Conservation (phyloP, 2,797 vertebrate species). For the Myotis findleyi region DNA sequence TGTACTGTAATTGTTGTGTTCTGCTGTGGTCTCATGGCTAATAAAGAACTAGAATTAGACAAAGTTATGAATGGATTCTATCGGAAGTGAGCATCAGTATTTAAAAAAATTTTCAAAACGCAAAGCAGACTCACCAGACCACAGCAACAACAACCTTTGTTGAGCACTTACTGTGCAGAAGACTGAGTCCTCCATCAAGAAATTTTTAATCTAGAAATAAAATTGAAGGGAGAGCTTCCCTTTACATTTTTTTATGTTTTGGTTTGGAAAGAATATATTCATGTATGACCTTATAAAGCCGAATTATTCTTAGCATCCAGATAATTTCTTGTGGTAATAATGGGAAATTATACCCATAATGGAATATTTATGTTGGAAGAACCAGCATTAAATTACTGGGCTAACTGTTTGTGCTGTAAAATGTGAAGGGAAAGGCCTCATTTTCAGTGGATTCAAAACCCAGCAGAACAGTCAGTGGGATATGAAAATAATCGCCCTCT, state of each 20-base stretch:
- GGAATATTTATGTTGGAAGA: slow-evolving; percentile 74
- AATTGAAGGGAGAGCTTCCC: slow-evolving; percentile 9
- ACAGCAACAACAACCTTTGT: neutral
- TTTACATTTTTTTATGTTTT: slow-evolving; percentile 36
- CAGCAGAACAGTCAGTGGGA: slow-evolving; percentile 55
- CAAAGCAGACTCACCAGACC: neutral
- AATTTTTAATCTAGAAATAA: slow-evolving; percentile 45
- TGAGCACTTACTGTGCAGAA: neutral
- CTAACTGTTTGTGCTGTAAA: slow-evolving; percentile 65
- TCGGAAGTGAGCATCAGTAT: neutral
- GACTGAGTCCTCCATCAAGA: neutral
- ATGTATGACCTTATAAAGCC: slow-evolving; percentile 70
- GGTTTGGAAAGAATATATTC: slow-evolving; percentile 60
- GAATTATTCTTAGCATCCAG: slow-evolving; percentile 81
- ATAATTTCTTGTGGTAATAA: slow-evolving; percentile 79
- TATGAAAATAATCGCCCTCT: slow-evolving; percentile 1
- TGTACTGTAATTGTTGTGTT: neutral
- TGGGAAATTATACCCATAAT: slow-evolving; percentile 75
- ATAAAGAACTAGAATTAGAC: neutral
- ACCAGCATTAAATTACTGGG: slow-evolving; percentile 71
- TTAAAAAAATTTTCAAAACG: neutral
- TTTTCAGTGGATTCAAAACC: slow-evolving; percentile 73
- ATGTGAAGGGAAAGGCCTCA: slow-evolving; percentile 28
- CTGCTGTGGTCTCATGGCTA: neutral
- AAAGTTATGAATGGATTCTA: neutral